Conservation (phyloP, 2,797 vertebrate genomes). For the Characodon lateralis region DNA sequence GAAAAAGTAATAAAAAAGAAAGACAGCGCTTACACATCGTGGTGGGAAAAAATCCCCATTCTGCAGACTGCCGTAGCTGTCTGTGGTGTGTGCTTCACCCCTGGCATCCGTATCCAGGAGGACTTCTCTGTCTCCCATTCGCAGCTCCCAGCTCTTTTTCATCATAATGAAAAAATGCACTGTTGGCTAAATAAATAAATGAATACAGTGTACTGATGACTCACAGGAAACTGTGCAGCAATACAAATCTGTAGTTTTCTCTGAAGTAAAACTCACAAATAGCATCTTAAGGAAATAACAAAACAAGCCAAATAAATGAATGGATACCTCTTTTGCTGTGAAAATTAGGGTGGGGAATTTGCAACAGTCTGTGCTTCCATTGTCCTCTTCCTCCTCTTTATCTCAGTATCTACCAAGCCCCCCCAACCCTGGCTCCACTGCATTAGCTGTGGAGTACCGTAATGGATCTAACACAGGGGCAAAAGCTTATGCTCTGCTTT, state of each 20-base stretch:
- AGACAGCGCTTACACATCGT: constrained; percentile 75
- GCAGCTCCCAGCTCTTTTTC: constrained; percentile 72
- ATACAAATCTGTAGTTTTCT: constrained; percentile 12
- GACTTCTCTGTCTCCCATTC: constrained; percentile 76
- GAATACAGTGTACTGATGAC: constrained; percentile 11
- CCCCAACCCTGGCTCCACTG: constrained; percentile 42
- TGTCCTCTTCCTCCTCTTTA: constrained; percentile 51
- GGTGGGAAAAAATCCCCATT: constrained; percentile 77
- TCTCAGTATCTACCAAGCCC: constrained; percentile 66
- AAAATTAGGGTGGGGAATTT: constrained; percentile 44
- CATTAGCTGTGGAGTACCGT: constrained; percentile 65
- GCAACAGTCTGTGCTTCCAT: constrained; percentile 57
- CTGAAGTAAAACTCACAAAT: background rate
- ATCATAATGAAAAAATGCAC: constrained; percentile 62
- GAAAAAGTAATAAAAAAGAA: background rate
- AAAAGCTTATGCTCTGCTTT: constrained; percentile 18
- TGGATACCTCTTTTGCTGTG: constrained; percentile 45
- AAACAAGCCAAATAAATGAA: constrained; percentile 7
- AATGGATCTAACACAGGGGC: constrained; percentile 57
- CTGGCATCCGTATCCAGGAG: constrained; percentile 76
- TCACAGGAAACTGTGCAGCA: constrained; percentile 12
- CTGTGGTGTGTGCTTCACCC: constrained; percentile 63
- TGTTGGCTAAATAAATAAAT: background rate
- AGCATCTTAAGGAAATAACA: constrained; percentile 13
- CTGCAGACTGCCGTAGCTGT: constrained; percentile 77